Evolutionary conservation across 2,888 invertebrate species (phyloP).

Genomic region (Phalera bucephala): DNA sequence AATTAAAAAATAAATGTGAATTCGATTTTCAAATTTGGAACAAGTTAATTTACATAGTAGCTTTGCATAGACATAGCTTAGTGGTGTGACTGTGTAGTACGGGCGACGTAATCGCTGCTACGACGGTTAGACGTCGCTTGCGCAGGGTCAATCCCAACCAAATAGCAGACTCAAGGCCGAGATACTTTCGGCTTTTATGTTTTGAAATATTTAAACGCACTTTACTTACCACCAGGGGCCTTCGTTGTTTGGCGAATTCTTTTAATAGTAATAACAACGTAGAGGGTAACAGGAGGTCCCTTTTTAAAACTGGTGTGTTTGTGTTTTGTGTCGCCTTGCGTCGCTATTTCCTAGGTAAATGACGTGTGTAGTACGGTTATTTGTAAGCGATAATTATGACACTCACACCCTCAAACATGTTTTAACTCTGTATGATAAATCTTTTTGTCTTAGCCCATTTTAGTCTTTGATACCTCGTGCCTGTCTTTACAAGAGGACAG

Average conservation of each 20-base stretch:
- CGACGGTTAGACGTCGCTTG: conserved; percentile 48
- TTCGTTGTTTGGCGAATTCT: conserved; percentile 18
- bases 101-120: conserved; percentile 39
- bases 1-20: background rate
- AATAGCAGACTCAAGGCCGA: conserved; percentile 60
- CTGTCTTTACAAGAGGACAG: too few species aligned
- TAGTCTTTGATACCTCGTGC: too few species aligned
- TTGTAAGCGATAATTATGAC: background rate
- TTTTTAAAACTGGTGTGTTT: background rate
- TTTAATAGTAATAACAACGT: conserved; percentile 2
- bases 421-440: too few species aligned
- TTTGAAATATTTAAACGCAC: conserved; percentile 34
- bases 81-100: conserved; percentile 23
- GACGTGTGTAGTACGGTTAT: background rate
- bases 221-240: conserved; percentile 36
- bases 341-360: background rate
- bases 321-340: background rate
- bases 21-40: conserved; percentile 3
- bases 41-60: conserved; percentile 5
- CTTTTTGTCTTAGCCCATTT: too few species aligned
- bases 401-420: background rate
- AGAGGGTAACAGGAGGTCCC: background rate
- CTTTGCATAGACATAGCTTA: conserved; percentile 9
- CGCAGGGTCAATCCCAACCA: conserved; percentile 68
- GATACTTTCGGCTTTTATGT: conserved; percentile 47